phyloP scores from a whole-genome alignment of 2,797 vertebrate species.

The Cyclopterus lumpus region DNA sequence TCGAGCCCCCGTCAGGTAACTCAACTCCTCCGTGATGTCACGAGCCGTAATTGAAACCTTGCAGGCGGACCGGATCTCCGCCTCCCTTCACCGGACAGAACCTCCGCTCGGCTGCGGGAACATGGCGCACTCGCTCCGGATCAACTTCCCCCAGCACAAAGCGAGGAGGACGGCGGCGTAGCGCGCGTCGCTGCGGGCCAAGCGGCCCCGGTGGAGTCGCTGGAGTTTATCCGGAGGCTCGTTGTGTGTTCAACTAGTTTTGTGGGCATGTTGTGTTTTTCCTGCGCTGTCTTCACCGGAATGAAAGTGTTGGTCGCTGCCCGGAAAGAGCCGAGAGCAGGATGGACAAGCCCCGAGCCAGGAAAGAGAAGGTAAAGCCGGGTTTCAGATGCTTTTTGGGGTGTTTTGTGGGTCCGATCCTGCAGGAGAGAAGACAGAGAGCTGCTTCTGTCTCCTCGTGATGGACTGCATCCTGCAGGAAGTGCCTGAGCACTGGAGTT shows the following conservation, averaged over 20 bases:
- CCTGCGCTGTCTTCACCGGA: conserved; percentile 50
- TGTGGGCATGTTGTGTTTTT: conserved; percentile 41
- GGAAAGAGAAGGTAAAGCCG: conserved; percentile 84
- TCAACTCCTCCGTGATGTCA: conserved; percentile 82
- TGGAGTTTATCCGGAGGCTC: no score
- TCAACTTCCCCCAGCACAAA: conserved; percentile 54
- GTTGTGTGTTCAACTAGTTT: no score
- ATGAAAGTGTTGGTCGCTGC: conserved; percentile 76
- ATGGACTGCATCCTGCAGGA: no score
- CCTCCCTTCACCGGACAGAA: conserved; percentile 76
- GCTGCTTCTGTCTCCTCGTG: no score
- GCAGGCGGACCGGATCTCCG: conserved; percentile 77
- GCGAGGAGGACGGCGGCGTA: not conserved
- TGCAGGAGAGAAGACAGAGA: not conserved
- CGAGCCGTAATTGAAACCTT: conserved; percentile 66
- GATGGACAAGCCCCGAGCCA: conserved; percentile 82
- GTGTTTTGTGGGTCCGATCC: no score
- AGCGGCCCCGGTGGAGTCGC: no score
- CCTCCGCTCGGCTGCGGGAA: conserved; percentile 76
- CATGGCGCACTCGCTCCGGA: conserved; percentile 81
- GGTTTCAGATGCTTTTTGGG: no score
- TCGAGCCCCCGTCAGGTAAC: conserved; percentile 66
- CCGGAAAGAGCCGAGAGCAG: conserved; percentile 65
- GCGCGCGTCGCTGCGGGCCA: no score
- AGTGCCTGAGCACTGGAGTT: no score